A percentile compares a stretch with the other conserved stretches of the same genome.
phyloP scores from a whole-genome alignment of 1,140 invertebrate genomes.

The Bombus picipes region DNA sequence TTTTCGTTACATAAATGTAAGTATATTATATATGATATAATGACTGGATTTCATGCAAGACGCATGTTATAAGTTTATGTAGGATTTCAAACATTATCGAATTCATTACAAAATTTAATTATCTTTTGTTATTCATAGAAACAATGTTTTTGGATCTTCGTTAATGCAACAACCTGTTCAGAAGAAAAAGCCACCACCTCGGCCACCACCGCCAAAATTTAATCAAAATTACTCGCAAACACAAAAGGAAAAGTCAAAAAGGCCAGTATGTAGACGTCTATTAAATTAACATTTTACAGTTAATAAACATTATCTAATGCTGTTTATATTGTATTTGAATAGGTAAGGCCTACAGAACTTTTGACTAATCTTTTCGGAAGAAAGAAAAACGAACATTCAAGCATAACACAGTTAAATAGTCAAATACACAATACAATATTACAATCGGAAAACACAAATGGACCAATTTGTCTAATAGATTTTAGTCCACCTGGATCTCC shows the following conservation, averaged over 20 bases:
- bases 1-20: not conserved
- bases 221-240: conserved; percentile 64
- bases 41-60: no score
- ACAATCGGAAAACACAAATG: conserved; percentile 56
- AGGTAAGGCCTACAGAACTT: conserved; percentile 78
- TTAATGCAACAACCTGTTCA: conserved; percentile 67
- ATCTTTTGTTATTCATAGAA: conserved; percentile 61
- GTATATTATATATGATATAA: no score
- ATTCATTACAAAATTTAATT: not conserved
- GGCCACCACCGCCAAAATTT: conserved; percentile 81
- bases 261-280: conserved; percentile 69
- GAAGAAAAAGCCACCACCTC: conserved; percentile 81
- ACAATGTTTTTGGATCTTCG: conserved; percentile 72
- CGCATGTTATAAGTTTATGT: not conserved
- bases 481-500: conserved; percentile 87
- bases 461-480: conserved; percentile 75
- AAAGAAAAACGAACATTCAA: conserved; percentile 54
- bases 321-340: not conserved
- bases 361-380: conserved; percentile 76
- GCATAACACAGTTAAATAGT: conserved; percentile 26
- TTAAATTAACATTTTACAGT: not conserved
- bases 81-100: not conserved
- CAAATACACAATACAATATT: conserved; percentile 32
- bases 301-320: conserved; percentile 1
- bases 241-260: conserved; percentile 73